phyloP scores from a whole-genome alignment of 2,113 vertebrate genomes.

The Cebidichthys violaceus region DNA sequence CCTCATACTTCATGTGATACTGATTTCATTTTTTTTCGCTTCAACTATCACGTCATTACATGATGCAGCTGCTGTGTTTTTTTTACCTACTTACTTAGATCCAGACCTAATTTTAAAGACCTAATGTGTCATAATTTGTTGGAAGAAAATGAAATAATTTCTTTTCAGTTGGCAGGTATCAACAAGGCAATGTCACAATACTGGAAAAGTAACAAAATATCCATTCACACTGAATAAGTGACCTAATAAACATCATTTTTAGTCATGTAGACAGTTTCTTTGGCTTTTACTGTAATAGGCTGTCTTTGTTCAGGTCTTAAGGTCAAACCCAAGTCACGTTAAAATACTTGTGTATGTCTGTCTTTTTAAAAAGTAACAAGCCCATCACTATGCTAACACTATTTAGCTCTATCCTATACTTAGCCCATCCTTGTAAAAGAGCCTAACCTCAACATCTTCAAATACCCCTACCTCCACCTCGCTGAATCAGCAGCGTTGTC shows the following conservation, averaged over 20 bases:
- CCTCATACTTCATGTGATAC: neutral
- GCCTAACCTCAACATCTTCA: conserved; percentile 36
- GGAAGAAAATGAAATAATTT: neutral
- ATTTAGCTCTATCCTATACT: conserved; percentile 34
- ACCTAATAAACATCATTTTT: neutral
- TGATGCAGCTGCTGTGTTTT: too few species aligned
- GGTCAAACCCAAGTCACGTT: conserved; percentile 11
- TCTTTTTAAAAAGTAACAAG: conserved; percentile 43
- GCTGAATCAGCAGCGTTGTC: conserved; percentile 62
- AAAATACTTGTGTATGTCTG: conserved; percentile 12
- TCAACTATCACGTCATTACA: neutral
- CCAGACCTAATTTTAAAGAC: neutral
- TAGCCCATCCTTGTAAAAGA: conserved; percentile 48
- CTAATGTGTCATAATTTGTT: neutral
- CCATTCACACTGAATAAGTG: neutral
- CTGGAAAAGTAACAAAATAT: neutral
- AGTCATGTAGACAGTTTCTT: conserved; percentile 26
- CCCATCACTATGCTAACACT: conserved; percentile 28
- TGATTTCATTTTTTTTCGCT: neutral
- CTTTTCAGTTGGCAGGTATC: neutral
- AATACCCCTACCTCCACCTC: conserved; percentile 44
- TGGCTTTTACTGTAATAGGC: conserved; percentile 28
- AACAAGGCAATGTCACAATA: neutral
- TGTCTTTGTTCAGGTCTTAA: conserved; percentile 15
- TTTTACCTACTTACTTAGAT: too few species aligned